Base-by-base conservation (phyloP, 2,888 invertebrate species). In the Orthosia incerta region DNA sequence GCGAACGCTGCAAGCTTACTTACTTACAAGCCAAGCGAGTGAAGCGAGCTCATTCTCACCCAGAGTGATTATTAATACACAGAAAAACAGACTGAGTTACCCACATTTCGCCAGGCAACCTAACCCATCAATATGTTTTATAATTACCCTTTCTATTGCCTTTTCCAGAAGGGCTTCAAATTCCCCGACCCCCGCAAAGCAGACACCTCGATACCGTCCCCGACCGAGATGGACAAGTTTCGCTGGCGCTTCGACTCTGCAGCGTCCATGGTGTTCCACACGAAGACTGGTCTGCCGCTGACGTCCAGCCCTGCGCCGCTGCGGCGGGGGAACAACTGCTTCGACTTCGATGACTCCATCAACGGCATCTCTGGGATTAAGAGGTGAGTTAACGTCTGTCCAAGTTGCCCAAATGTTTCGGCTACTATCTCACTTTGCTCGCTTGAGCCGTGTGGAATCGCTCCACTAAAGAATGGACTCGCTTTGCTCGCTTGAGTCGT, bases 281-380 rank as follows among this genome's bases (percentile, higher is more conserved):
- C 97, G 46, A 97, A 97, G 86, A 98, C 98, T 18, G 98, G 98
- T 0, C 95, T 98, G 67, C 98, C 98, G 0, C 94, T 98, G 60
- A 98, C 98, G 0, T 98, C 98, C 53, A 98, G 98, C 91, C 99
- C 99, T 0, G 99, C 98, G 2, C 99, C 99, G 0, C 93, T 98
- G 78, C 95, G 98, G 60, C 96, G 98, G 66, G 98, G 98, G 4
- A 98, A 97, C 83, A 97, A 97, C 70, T 97, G 98, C 89, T 98
- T 99, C 92, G 98, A 98, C 91, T 99, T 98, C 89, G 99, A 99
- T 94, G 98, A 98, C 88, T 97, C 97, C 55, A 97, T 98, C 81
- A 98, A 97, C 86, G 97, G 97, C 12, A 97, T 98, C 46, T 97
- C 98, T 71, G 98, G 98, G 56, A 98, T 98, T 85, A 98, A 98